Percentiles rank a stretch among this genome's conserved stretches.
These are phyloP conservation scores for Columbina picui DNA, from an alignment of 2,113 vertebrate species.

Conservation along the genomic window DNA sequence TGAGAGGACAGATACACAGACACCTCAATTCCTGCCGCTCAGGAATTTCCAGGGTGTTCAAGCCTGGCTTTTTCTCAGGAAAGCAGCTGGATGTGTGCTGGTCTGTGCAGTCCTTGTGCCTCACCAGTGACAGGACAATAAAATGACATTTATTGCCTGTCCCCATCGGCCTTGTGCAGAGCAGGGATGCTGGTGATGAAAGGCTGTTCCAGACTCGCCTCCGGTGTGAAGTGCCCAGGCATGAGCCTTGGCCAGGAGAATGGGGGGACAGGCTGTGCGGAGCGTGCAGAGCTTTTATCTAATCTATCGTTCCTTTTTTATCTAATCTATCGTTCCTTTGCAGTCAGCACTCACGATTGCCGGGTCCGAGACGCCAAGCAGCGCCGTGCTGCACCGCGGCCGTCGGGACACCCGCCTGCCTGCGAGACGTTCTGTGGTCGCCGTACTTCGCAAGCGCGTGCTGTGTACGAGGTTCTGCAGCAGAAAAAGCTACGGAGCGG, in stretches of 20 bases:
- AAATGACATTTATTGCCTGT: not conserved
- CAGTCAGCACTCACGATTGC: not conserved
- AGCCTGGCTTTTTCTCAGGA: no score
- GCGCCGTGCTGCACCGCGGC: rapidly evolving
- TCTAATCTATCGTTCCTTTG: not conserved
- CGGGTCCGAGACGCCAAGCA: not conserved
- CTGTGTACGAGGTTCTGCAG: not conserved
- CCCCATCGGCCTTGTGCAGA: not conserved
- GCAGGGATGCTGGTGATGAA: not conserved
- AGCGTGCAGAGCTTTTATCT: not conserved
- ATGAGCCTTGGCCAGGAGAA: not conserved
- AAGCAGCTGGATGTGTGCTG: no score
- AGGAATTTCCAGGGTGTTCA: not conserved
- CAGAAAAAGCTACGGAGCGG: not conserved
- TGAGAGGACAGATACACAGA: no score
- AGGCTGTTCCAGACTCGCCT: not conserved
- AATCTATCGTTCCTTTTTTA: not conserved
- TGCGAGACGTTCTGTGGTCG: not conserved
- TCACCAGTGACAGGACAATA: no score
- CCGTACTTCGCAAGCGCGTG: not conserved
- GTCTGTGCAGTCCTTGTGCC: no score
- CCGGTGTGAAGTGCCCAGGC: not conserved
- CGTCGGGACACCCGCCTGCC: not conserved
- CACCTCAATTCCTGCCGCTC: rapidly evolving
- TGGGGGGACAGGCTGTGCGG: not conserved